These are phyloP conservation scores for Urocolius indicus DNA, from an alignment of 2,113 vertebrate species.

Conservation along the genomic window DNA sequence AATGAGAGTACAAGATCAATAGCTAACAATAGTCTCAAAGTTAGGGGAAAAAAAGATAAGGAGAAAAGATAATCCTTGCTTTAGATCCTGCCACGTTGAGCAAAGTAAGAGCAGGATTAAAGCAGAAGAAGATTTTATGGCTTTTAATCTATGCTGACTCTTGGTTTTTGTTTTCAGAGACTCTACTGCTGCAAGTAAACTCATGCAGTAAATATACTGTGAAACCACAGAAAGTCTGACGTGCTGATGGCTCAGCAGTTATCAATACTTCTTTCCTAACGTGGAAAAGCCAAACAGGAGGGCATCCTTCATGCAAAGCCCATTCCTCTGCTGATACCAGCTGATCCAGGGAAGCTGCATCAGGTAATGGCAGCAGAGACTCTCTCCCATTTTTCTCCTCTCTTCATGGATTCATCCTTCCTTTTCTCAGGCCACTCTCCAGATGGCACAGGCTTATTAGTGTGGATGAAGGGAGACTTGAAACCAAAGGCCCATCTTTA, in stretches of 20 bases:
- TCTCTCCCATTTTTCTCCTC: not conserved
- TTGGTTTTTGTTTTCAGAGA: not conserved
- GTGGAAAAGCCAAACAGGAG: not conserved
- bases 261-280: not conserved
- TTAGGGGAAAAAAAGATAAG: not conserved
- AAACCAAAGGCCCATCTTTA: not conserved
- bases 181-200: not conserved
- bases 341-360: not conserved
- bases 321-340: not conserved
- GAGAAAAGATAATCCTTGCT: constrained; percentile 1
- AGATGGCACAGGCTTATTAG: not conserved
- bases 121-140: not conserved
- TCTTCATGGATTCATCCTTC: not conserved
- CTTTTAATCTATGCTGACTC: not conserved
- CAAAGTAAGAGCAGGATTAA: not conserved
- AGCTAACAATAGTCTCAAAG: constrained; percentile 15
- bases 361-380: not conserved
- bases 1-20: constrained; percentile 32
- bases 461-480: not conserved
- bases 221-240: not conserved
- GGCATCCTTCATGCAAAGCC: not conserved
- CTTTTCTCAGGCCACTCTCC: not conserved
- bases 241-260: not conserved
- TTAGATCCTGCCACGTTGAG: not conserved
- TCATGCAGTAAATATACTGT: not conserved